Percentiles rank a stretch among this genome's conserved stretches.
phyloP scores from a whole-genome alignment of 92 coral and sea anemone genomes.

The Paramuricea clavata region DNA sequence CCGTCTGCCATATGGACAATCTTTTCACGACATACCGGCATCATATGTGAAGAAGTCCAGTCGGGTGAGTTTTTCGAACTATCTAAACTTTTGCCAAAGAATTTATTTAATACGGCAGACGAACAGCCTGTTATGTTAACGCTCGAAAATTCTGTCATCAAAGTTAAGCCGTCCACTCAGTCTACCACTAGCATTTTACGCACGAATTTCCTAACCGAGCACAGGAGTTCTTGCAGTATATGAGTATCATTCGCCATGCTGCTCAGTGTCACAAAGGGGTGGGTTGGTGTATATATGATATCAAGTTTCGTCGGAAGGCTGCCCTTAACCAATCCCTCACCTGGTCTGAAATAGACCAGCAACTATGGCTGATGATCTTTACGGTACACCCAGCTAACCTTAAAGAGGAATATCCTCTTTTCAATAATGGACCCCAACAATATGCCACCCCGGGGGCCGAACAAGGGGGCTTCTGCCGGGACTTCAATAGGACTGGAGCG shows the following conservation, averaged over 20 bases:
- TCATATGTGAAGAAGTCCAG: no score
- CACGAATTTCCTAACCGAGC: constrained; percentile 46
- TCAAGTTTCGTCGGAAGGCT: constrained; percentile 65
- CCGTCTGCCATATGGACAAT: no score
- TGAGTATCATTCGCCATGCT: constrained; percentile 52
- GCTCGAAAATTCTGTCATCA: constrained; percentile 35
- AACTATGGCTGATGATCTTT: constrained; percentile 63
- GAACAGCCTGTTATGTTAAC: constrained; percentile 22
- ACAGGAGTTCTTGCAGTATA: constrained; percentile 42
- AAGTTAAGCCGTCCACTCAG: constrained; percentile 30
- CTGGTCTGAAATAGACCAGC: constrained; percentile 63
- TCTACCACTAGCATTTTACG: constrained; percentile 18
- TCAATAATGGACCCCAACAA: constrained; percentile 60
- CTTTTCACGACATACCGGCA: no score
- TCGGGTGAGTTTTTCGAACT: no score
- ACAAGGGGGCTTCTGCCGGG: neutral
- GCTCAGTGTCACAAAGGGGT: constrained; percentile 57
- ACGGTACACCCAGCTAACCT: constrained; percentile 57
- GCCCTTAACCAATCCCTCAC: constrained; percentile 44
- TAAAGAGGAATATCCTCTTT: constrained; percentile 67
- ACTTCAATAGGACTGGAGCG: neutral
- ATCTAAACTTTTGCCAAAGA: constrained; percentile 40
- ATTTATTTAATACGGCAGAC: neutral
- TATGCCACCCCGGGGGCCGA: neutral
- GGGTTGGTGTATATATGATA: constrained; percentile 65